These are phyloP conservation scores for Macropodus opercularis DNA, from an alignment of 2,797 vertebrate species.

Conservation along the genomic window DNA sequence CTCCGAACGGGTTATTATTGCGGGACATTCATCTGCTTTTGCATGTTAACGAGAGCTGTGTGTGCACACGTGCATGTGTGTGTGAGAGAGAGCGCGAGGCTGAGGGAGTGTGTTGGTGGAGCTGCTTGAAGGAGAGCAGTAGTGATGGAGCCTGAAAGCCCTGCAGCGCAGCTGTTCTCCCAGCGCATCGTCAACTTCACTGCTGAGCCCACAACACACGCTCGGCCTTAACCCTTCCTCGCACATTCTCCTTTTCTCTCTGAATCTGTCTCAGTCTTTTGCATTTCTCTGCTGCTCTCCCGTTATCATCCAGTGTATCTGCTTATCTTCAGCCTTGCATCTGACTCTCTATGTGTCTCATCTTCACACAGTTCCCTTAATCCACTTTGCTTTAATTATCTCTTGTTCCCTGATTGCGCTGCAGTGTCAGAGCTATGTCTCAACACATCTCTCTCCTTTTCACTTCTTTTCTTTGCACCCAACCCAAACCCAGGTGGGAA, in stretches of 20 bases:
- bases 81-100: background rate
- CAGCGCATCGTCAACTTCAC: conserved; percentile 78
- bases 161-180: conserved; percentile 81
- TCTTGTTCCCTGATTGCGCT: conserved; percentile 12
- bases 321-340: conserved; percentile 33
- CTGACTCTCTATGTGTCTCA: conserved; percentile 22
- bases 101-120: conserved; percentile 55
- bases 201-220: conserved; percentile 70
- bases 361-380: conserved; percentile 13
- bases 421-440: background rate
- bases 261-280: conserved; percentile 37
- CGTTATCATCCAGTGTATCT: conserved; percentile 28
- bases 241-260: conserved; percentile 44
- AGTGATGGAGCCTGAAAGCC: conserved; percentile 81
- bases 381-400: conserved; percentile 26
- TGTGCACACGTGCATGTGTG: conserved; percentile 34
- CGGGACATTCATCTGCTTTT: conserved; percentile 45
- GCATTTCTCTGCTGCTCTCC: conserved; percentile 23
- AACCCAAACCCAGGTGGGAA: conserved; percentile 12
- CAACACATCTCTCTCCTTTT: conserved; percentile 5
- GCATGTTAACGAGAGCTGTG: conserved; percentile 61
- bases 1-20: conserved; percentile 34
- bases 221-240: conserved; percentile 63
- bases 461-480: background rate
- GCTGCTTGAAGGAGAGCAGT: conserved; percentile 81